Percentiles rank a stretch among this genome's conserved stretches.
Conservation (phyloP, 1,140 invertebrate species). For the Sarcophaga peregrina region DNA sequence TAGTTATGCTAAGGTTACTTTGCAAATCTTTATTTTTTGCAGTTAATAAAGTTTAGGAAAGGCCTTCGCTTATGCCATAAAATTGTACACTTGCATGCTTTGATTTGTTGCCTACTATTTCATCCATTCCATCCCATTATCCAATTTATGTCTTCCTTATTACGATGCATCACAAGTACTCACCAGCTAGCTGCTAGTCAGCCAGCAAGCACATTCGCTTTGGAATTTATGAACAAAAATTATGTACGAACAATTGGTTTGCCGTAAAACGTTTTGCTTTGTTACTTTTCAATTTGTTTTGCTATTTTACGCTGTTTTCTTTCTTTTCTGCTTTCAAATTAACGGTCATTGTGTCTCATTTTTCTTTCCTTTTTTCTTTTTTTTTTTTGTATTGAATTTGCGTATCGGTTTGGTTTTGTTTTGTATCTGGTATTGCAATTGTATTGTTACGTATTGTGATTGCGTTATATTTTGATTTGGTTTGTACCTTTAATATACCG, state of each 20-base stretch:
- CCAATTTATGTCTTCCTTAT: constrained; percentile 24
- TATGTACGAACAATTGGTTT: too few species aligned
- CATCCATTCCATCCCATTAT: neutral
- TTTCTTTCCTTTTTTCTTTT: too few species aligned
- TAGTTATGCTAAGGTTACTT: neutral
- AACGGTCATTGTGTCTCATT: neutral
- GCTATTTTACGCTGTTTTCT: too few species aligned
- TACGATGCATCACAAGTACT: neutral
- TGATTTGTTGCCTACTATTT: neutral
- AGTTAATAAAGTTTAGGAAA: neutral
- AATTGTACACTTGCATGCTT: neutral
- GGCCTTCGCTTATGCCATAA: neutral
- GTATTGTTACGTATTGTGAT: neutral
- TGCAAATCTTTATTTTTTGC: neutral
- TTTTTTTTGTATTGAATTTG: too few species aligned
- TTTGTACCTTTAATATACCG: neutral
- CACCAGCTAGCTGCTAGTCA: neutral
- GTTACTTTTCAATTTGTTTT: neutral
- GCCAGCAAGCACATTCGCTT: too few species aligned
- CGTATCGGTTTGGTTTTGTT: too few species aligned
- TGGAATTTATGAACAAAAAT: too few species aligned
- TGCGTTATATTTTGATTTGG: neutral
- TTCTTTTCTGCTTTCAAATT: neutral
- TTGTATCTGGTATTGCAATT: neutral
- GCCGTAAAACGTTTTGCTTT: neutral